Evolutionary conservation across 2,797 vertebrate genomes (phyloP).

Genomic region (Brachyalestes nurse): DNA sequence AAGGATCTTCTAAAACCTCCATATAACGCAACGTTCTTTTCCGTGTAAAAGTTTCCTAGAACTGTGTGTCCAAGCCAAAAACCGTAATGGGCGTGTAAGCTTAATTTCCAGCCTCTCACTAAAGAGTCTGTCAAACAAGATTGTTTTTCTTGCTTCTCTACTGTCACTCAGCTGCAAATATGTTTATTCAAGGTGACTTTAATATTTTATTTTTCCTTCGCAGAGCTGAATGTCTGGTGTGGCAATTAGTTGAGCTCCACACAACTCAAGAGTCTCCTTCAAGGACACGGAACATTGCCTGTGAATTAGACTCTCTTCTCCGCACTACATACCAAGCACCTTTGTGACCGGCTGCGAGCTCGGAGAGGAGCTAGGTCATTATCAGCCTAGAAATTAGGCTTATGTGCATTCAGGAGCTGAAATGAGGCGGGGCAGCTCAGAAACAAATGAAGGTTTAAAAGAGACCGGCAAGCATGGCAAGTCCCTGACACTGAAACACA

Average conservation of each 20-base stretch:
- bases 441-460: constrained; percentile 19
- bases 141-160: constrained; percentile 25
- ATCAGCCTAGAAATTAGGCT: neutral
- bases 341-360: constrained; percentile 9
- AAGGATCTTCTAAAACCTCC: neutral
- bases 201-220: constrained; percentile 29
- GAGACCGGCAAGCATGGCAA: neutral
- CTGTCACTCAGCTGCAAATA: constrained; percentile 24
- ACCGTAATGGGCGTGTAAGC: neutral
- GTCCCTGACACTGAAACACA: too few relatives aligned
- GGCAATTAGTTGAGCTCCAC: constrained; percentile 27
- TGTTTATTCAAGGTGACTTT: constrained; percentile 33
- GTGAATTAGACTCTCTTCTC: constrained; percentile 15
- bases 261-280: constrained; percentile 19
- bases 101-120: constrained; percentile 35
- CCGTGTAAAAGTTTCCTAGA: neutral
- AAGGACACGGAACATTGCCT: constrained; percentile 37
- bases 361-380: constrained; percentile 1
- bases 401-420: neutral
- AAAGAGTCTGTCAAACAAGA: constrained; percentile 12
- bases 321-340: neutral
- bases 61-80: neutral
- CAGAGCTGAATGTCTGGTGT: constrained; percentile 14
- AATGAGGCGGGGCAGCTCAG: neutral
- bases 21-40: neutral